Conservation (phyloP, 2,113 vertebrate species). For the Beaufortia kweichowensis region DNA sequence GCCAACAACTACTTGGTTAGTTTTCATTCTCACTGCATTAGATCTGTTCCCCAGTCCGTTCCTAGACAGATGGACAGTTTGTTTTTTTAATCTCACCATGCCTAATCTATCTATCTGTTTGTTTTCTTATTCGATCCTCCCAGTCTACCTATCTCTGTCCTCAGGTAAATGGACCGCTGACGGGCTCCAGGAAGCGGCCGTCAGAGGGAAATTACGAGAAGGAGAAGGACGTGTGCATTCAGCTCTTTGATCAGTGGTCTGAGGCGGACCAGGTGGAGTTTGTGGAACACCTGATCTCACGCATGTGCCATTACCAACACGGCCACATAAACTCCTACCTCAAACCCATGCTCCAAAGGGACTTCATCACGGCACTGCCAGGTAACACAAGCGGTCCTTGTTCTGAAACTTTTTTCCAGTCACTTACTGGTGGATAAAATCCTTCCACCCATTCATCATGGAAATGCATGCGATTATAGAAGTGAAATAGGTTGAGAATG, state of each 20-base stretch:
- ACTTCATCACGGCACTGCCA: slow-evolving; percentile 97
- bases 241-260: slow-evolving; percentile 98
- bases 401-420: neutral
- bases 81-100: neutral
- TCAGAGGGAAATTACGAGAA: slow-evolving; percentile 98
- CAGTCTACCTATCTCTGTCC: slow-evolving; percentile 25
- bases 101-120: neutral
- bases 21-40: too few relatives aligned
- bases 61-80: neutral
- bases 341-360: slow-evolving; percentile 99
- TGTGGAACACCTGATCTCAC: slow-evolving; percentile 98
- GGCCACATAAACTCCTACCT: slow-evolving; percentile 99
- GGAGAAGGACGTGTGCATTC: slow-evolving; percentile 98
- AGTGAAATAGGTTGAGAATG: neutral
- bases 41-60: neutral
- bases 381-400: slow-evolving; percentile 69
- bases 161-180: slow-evolving; percentile 93
- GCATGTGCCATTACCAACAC: slow-evolving; percentile 99
- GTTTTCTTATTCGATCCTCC: slow-evolving; percentile 5
- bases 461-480: neutral
- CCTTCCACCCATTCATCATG: neutral
- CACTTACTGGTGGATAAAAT: neutral
- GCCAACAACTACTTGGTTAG: too few relatives aligned
- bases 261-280: slow-evolving; percentile 99
- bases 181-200: slow-evolving; percentile 92